A percentile compares a stretch with the other conserved stretches of the same genome.
Evolutionary conservation across 2,113 vertebrate genomes (phyloP).

Genomic region (Pseudopodoces humilis): DNA sequence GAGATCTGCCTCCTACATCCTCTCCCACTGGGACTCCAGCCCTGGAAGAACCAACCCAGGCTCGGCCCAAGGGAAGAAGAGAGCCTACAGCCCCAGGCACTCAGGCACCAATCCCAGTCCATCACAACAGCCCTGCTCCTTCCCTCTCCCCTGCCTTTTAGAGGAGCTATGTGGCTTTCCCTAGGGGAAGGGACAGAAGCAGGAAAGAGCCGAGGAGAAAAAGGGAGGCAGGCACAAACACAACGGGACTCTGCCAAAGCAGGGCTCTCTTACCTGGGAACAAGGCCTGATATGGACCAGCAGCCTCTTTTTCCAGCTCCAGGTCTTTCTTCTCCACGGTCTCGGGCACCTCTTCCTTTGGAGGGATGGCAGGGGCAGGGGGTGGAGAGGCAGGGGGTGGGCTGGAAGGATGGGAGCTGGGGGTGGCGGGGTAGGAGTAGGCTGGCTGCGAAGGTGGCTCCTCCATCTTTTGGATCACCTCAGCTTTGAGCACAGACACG

Average conservation of each 20-base stretch:
- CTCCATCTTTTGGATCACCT: constrained; percentile 85
- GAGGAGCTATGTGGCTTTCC: not conserved
- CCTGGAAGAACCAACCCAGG: constrained; percentile 10
- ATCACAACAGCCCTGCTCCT: not conserved
- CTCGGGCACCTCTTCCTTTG: constrained; percentile 83
- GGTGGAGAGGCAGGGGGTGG: constrained; percentile 74
- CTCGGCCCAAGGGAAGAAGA: not conserved
- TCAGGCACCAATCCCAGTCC: not conserved
- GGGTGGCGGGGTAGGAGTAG: constrained; percentile 84
- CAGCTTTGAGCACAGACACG: constrained; percentile 84
- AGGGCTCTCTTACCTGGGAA: constrained; percentile 82
- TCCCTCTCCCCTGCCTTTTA: not conserved
- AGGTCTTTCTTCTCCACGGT: constrained; percentile 82
- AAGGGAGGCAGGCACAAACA: constrained; percentile 41
- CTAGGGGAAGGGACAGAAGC: constrained; percentile 31
- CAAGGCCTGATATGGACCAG: constrained; percentile 79
- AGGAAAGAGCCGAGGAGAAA: constrained; percentile 45
- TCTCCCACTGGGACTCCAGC: not conserved
- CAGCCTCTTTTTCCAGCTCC: constrained; percentile 78
- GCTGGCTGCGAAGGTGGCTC: constrained; percentile 79
- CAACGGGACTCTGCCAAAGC: constrained; percentile 16
- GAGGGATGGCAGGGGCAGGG: constrained; percentile 77
- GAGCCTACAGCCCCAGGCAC: not conserved
- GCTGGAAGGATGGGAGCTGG: constrained; percentile 79
- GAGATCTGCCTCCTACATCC: not conserved